Evolutionary conservation across 2,888 invertebrate species (phyloP).

Genomic region (Sialis fuliginosa): DNA sequence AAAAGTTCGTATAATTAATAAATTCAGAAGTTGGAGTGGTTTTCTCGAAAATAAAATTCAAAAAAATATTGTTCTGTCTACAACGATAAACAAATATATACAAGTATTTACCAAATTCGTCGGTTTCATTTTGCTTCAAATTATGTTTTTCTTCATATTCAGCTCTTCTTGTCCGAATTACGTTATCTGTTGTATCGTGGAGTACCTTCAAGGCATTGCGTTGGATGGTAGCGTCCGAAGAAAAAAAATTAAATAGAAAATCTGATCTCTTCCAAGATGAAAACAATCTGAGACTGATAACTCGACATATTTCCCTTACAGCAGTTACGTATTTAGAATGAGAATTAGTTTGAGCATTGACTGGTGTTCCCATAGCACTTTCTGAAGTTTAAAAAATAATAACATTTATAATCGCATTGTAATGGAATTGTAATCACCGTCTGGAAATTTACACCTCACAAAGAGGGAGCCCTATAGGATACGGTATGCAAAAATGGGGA

Average conservation of each 20-base stretch:
- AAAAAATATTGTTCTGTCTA: no score
- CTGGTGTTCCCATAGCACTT: conserved; percentile 53
- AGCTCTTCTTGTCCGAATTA: conserved; percentile 29
- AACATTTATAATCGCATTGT: neutral
- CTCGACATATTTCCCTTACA: conserved; percentile 34
- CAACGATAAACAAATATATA: no score
- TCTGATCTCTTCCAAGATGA: conserved; percentile 30
- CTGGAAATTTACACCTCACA: no score
- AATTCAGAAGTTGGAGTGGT: no score
- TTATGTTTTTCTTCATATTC: no score
- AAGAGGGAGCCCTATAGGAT: no score
- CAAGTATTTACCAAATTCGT: no score
- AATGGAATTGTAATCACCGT: no score
- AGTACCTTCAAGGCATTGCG: conserved; percentile 27
- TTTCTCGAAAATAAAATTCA: no score
- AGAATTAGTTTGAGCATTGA: conserved; percentile 50
- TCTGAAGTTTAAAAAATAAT: neutral
- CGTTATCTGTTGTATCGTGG: conserved; percentile 33
- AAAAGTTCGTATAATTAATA: no score
- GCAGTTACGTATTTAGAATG: conserved; percentile 55
- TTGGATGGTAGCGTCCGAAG: conserved; percentile 38
- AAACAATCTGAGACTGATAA: conserved; percentile 16
- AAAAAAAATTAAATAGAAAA: conserved; percentile 33
- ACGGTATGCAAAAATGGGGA: no score
- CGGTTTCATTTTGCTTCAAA: no score